Evolutionary conservation across 1,140 invertebrate genomes (phyloP), one percentile per base, ranked within the genome.

Genomic region (Cyphomyrmex costatus): DNA sequence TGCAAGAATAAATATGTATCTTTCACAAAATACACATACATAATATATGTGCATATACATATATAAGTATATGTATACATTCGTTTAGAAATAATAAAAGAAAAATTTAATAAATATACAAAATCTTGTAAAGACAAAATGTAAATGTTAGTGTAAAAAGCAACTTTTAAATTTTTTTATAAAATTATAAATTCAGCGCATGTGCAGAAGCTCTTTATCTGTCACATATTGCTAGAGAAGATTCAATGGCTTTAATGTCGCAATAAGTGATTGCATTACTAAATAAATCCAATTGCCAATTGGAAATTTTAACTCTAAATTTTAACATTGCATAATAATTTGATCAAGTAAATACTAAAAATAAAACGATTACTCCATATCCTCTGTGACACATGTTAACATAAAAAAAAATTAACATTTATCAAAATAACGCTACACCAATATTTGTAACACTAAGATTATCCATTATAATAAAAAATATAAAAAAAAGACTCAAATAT

Each of bases 221-320:
- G 8, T 42, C 36, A 42, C n/a, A n/a, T 42, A 42, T 42, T 42
- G 36, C 10, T 1, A 42, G 1, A 42, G 10, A 42, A 0, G 8
- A 1, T 42, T 42, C 36, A 42, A 2, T 42, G 7, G 10, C 8
- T 42, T 42, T 8, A 42, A 42, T 42, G 8, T 42, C 8, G 36
- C 8, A 0, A 42, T 42, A 65, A 80, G n/a, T 86, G 30, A 56
- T 42, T 12, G 53, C 21, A 70, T 68, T 46, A 33, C n/a, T n/a
- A 46, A 87, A 83, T 19, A 53, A 86, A n/a, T 27, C 33, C 8
- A 58, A 76, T 27, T 80, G 8, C 10, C 8, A 42, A 42, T 42
- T 42, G 36, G 8, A 42, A 42, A 42, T 12, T 58, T 8, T 49
- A 36, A 66, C 1, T 21, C 16, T 53, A 83, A 88, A 76, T 76